Conservation (phyloP, 2,888 invertebrate species). For the Euzophera pinguis region DNA sequence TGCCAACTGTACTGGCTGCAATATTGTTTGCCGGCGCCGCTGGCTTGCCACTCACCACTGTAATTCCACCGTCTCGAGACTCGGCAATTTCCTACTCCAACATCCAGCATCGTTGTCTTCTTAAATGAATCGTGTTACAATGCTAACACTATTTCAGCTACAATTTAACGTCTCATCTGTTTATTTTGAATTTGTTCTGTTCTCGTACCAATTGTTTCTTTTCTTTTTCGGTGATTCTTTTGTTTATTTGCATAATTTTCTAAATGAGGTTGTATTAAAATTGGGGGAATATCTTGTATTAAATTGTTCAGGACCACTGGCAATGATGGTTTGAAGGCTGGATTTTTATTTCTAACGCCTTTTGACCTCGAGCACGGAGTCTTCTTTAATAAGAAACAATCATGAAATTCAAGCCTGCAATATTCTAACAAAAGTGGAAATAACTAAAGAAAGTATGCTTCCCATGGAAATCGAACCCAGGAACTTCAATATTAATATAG, state of each 20-base stretch:
- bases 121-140: slow-evolving; percentile 49
- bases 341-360: too few relatives aligned
- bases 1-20: slow-evolving; percentile 29
- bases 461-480: too few relatives aligned
- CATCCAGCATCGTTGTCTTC: slow-evolving; percentile 42
- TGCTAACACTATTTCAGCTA: slow-evolving; percentile 32
- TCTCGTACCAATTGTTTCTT: not conserved
- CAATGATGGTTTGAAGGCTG: too few relatives aligned
- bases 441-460: too few relatives aligned
- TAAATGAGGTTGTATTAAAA: too few relatives aligned
- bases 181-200: not conserved
- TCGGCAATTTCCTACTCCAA: slow-evolving; percentile 49
- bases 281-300: too few relatives aligned
- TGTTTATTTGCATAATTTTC: not conserved
- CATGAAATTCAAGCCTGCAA: too few relatives aligned
- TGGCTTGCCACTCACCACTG: slow-evolving; percentile 34
- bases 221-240: not conserved
- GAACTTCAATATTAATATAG: too few relatives aligned
- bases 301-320: too few relatives aligned
- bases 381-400: too few relatives aligned
- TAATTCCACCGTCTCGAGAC: slow-evolving; percentile 38
- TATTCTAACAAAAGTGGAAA: too few relatives aligned
- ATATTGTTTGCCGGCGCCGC: slow-evolving; percentile 41
- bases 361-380: too few relatives aligned
- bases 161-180: slow-evolving; percentile 25